Conservation (phyloP, 1,140 invertebrate genomes). For the Leptopilina boulardi region DNA sequence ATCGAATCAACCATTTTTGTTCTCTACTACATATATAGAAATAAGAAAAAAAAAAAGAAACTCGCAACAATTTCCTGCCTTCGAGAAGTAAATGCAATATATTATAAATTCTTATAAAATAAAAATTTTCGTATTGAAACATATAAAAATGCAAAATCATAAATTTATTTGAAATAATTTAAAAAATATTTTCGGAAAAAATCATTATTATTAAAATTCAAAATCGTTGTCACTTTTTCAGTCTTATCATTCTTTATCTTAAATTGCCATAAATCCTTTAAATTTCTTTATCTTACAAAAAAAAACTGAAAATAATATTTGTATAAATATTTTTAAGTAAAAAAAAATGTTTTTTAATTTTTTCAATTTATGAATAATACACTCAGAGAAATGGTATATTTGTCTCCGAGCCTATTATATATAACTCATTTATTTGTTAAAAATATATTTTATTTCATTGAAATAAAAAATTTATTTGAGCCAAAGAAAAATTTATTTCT, state of each 20-base stretch:
- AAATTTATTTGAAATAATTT: neutral
- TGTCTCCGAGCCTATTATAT: no score
- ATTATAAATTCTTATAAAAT: neutral
- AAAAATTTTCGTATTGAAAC: neutral
- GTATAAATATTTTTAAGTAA: no score
- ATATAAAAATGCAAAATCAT: neutral
- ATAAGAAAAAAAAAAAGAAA: neutral
- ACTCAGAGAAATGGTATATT: no score
- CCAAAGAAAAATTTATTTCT: no score
- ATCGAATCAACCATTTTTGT: conserved; percentile 13
- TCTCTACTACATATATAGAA: neutral
- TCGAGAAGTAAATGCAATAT: neutral
- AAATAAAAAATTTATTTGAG: no score
- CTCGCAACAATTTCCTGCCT: neutral
- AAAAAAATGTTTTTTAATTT: no score
- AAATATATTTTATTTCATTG: no score
- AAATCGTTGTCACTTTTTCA: neutral
- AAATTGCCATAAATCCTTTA: neutral
- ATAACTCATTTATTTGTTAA: no score
- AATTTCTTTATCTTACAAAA: neutral
- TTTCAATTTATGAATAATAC: no score
- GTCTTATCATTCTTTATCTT: neutral
- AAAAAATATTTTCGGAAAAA: neutral
- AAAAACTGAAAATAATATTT: no score
- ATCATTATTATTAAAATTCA: neutral